These are phyloP conservation scores for Mastacembelus armatus DNA, from an alignment of 2,797 vertebrate genomes.

Conservation along the genomic window DNA sequence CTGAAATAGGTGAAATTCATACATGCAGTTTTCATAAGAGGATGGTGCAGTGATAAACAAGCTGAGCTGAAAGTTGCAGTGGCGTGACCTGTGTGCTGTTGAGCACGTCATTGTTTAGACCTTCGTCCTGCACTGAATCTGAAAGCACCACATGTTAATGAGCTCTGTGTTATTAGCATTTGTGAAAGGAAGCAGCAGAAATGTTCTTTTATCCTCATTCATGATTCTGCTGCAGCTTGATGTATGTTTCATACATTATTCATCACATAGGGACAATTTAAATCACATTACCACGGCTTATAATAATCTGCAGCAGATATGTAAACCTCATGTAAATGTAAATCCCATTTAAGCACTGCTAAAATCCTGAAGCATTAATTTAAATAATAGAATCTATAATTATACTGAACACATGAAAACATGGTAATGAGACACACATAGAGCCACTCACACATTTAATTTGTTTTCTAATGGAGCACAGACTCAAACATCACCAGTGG, in stretches of 20 bases:
- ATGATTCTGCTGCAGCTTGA: conserved; percentile 28
- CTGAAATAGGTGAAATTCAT: too few relatives aligned
- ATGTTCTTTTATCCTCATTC: conserved; percentile 50
- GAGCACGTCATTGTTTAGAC: too few relatives aligned
- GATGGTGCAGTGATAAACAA: too few relatives aligned
- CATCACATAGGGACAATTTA: conserved; percentile 20
- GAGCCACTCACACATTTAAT: conserved; percentile 43
- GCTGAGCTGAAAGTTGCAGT: too few relatives aligned
- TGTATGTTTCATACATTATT: conserved; percentile 46
- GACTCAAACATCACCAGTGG: not conserved
- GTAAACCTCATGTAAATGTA: not conserved
- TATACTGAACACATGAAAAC: conserved; percentile 14
- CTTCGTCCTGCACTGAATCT: too few relatives aligned
- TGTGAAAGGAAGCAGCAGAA: conserved; percentile 50
- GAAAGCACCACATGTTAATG: conserved; percentile 45
- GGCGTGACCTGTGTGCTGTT: too few relatives aligned
- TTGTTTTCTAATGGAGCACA: conserved; percentile 23
- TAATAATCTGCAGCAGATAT: not conserved
- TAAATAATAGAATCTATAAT: conserved; percentile 35
- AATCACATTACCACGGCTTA: not conserved
- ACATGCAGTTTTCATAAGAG: too few relatives aligned
- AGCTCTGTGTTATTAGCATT: conserved; percentile 53
- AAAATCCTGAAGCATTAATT: conserved; percentile 5
- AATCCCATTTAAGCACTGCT: not conserved
- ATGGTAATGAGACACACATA: conserved; percentile 16